Base-by-base conservation (phyloP, 2,888 invertebrate species). In the Anorthoa munda region DNA sequence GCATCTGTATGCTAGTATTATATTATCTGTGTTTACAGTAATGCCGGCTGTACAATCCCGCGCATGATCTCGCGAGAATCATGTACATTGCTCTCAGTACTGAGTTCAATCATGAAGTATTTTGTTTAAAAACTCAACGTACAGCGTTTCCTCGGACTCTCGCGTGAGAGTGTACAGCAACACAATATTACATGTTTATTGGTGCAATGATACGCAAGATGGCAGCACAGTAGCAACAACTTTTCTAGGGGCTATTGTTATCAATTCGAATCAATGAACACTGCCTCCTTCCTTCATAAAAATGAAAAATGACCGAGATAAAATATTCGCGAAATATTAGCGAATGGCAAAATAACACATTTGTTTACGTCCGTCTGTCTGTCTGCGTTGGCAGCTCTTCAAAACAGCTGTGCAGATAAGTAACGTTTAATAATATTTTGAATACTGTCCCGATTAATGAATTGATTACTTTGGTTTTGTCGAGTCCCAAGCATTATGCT, bases 311-410 rank as follows among this genome's bases (percentile, higher is more conserved):
- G 7, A n/a, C 48, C 1, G 18, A 18, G 75, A 4, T 75, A 71
- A 67, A 55, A 59, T 70, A 72, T 51, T 58, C 50, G n/a, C 18
- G 2, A 13, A 63, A 67, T 71, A 60, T 56, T 68, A 56, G 56
- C 59, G 15, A 39, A 15, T 4, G 51, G 48, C 23, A 60, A 70
- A 73, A 67, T 50, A 78, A 61, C 67, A 61, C 26, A 55, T 56
- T 58, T 51, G 15, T 65, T 55, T 61, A 68, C 39, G 7, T 31
- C 51, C 23, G 53, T 50, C 18, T 64, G 56, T 65, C 26, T 60
- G 77, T 65, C 67, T 56, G 18, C 9, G 78, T 82, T 81, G 83
- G 81, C 81, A 82, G 51, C 45, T 58, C 66, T 79, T 79, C 81
- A 82, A 82, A 70, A 73, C 69, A 23, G 46, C 39, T 68, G 50